phyloP scores from a whole-genome alignment of 2,113 vertebrate species.

The Cottus gobio region DNA sequence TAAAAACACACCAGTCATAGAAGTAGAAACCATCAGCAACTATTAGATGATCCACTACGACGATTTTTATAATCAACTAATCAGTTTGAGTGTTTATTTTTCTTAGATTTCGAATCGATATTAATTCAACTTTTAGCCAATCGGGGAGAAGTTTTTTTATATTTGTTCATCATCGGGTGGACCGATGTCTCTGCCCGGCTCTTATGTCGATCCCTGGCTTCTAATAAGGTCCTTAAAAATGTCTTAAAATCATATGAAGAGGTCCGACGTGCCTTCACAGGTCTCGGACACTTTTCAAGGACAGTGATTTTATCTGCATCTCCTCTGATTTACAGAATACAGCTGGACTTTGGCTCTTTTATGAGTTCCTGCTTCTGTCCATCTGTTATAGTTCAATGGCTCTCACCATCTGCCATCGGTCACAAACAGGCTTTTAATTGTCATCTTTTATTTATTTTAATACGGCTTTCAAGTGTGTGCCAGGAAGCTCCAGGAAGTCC shows the following conservation, averaged over 20 bases:
- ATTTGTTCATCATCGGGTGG: neutral
- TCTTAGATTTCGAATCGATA: no score
- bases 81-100: no score
- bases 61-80: no score
- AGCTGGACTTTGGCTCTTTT: slow-evolving; percentile 17
- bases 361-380: neutral
- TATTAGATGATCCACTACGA: no score
- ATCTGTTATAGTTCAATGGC: neutral
- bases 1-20: no score
- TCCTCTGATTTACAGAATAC: neutral
- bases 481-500: neutral
- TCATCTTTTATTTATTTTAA: slow-evolving; percentile 8
- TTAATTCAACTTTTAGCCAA: no score
- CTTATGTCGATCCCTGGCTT: neutral
- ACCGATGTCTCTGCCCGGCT: neutral
- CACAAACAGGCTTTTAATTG: slow-evolving; percentile 1
- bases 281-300: neutral
- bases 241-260: neutral
- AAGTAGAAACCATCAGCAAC: no score
- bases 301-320: neutral
- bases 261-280: neutral
- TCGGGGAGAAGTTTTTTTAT: neutral
- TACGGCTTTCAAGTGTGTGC: neutral
- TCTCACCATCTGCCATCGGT: neutral
- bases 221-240: neutral